Base-by-base conservation (phyloP, 1,140 invertebrate species). In the Listronotus oregonensis region DNA sequence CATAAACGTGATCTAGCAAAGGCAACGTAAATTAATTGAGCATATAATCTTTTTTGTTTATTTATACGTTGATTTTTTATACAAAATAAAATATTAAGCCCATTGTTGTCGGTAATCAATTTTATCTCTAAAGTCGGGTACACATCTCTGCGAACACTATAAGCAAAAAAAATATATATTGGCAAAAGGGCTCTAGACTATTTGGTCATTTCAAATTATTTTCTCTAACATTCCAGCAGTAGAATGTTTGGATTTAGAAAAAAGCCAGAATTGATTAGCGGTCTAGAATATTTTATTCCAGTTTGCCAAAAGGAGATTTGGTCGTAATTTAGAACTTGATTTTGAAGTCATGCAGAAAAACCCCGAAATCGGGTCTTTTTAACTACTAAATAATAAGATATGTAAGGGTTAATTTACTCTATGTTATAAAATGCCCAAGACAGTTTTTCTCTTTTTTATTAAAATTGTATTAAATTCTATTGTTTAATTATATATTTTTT, bases 391-490 rank as follows among this genome's bases (percentile, higher is more conserved):
- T 50, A 50, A 50, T 50, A 50, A n/a, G 47, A 50, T 50, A 50
- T 50, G 47, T 50, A 50, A 50, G 15, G 15, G 21, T 9, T 27
- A 18, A 46, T 46, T 46, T n/a, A 46, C 17, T 18, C 47, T 50
- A 50, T 27, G 15, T 50, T 50, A 50, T 18, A 50, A 50, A 50
- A 50, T 50, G 47, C 47, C 47, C 47, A 50, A 50, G 21, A 50
- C 15, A 50, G 6, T 50, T 50, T 21, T 11, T 7, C 12, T 49
- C 18, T 50, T 50, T 50, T 50, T 50, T 21, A 50, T 4, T 27
- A 50, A 50, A 50, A 50, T 50, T 50, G 47, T 50, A 50, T 50
- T 50, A 50, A 50, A 50, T 50, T 50, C 47, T 50, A 50, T 50
- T 31, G 12, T 50, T 50, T 21, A 7, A 21, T 50, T 50, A 50